These are phyloP conservation scores for Rotaria magnacalcarata DNA, from an alignment of 2,888 invertebrate genomes.

Conservation along the genomic window DNA sequence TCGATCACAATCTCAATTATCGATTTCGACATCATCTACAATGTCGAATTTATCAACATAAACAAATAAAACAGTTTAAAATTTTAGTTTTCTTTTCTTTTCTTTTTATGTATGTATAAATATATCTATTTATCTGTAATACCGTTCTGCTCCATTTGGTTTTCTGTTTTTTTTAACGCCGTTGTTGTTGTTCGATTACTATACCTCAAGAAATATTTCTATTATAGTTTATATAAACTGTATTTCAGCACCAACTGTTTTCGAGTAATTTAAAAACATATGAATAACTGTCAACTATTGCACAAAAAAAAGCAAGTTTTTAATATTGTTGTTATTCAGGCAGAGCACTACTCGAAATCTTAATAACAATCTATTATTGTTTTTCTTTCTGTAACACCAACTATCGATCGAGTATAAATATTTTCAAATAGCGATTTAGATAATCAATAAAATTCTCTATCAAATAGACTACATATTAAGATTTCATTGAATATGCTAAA, in stretches of 20 bases:
- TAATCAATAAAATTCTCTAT: too few species aligned
- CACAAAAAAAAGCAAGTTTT: not conserved
- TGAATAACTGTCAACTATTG: not conserved
- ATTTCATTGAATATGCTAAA: too few species aligned
- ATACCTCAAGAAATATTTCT: not conserved
- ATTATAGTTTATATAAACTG: not conserved
- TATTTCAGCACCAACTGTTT: not conserved
- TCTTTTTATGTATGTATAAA: not conserved
- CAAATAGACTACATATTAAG: too few species aligned
- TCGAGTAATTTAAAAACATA: not conserved
- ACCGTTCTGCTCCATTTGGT: not conserved
- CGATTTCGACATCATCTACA: not conserved
- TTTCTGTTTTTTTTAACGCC: not conserved
- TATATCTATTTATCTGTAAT: constrained; percentile 16
- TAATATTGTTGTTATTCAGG: too few species aligned
- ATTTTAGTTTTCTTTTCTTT: not conserved
- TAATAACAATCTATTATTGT: too few species aligned
- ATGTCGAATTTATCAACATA: not conserved
- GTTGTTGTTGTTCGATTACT: not conserved
- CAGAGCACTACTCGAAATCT: too few species aligned
- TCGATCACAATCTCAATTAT: constrained; percentile 2
- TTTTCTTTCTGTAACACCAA: too few species aligned
- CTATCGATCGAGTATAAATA: too few species aligned
- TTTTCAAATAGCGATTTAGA: too few species aligned
- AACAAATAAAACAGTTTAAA: not conserved